Evolutionary conservation across 2,113 vertebrate genomes (phyloP), one percentile per base, ranked within the genome.

Genomic region (Gobius niger): DNA sequence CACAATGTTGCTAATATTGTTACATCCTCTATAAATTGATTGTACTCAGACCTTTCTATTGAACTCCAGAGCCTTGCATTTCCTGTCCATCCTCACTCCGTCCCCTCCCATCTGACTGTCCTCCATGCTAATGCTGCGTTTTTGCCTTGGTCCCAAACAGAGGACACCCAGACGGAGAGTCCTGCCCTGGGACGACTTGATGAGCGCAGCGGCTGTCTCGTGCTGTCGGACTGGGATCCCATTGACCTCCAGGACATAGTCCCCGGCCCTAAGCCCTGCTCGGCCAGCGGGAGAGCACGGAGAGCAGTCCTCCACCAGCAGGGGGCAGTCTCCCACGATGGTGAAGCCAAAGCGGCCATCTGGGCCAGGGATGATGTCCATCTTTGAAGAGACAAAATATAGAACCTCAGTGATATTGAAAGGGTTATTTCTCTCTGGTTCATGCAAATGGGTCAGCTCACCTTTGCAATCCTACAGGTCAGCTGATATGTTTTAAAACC

Each of bases 61-160:
- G 92, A 99, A 99, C 59, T 98, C 96, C 81, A 94, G 89, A 3
- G 97, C 97, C 72, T 96, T 98, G 81, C 93, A 91, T 86, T 91
- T 96, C 66, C 96, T 93, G 75, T 97, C 96, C 64, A 87, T 77
- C 41, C 78, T 90, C 7, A 88, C 69, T 0, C 84, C 54, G 0
- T 93, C 91, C 0, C 77, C 88, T 6, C 87, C 88, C 78, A 72
- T 65, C 64, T 87, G 66, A 57, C 78, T 85, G n/a, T 93, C 93
- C 40, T 81, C 68, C 0, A 85, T 74, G 71, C 88, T 90, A 51
- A 89, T 76, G 83, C 76, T 77, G 7, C 76, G 70, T 0, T 87
- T 83, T 79, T 91, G 92, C 0, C 89, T 89, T 15, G 78, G 86
- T 0, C 91, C 89, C 6, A 94, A 85, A 34, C 91, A 91, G 62